A percentile compares a stretch with the other conserved stretches of the same genome.
These are phyloP conservation scores for Patagioenas fasciata DNA, from an alignment of 2,113 vertebrate genomes.

Conservation along the genomic window DNA sequence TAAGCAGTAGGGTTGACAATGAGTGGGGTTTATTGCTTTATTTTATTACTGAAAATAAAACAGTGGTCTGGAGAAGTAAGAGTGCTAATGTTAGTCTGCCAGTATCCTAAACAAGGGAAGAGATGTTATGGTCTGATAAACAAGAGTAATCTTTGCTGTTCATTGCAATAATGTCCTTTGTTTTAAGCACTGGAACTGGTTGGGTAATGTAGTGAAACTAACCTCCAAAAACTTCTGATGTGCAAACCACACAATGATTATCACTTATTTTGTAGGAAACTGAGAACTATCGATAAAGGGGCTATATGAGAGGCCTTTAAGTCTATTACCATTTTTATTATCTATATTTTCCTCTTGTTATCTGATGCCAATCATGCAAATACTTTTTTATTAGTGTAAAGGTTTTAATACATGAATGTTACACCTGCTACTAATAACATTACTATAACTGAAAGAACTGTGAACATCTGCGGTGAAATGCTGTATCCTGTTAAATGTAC, in stretches of 20 bases:
- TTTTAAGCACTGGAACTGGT: background rate
- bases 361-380: background rate
- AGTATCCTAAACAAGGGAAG: background rate
- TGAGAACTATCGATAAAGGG: background rate
- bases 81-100: background rate
- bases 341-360: background rate
- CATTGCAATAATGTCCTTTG: background rate
- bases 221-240: background rate
- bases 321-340: background rate
- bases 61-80: accelerated
- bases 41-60: background rate
- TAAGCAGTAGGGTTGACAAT: background rate
- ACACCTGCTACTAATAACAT: background rate
- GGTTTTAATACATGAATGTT: background rate
- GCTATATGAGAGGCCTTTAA: background rate
- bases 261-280: background rate
- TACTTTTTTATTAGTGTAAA: background rate
- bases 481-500: background rate
- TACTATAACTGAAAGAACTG: background rate
- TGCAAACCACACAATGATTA: background rate
- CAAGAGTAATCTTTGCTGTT: background rate
- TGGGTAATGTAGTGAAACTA: background rate
- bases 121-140: background rate
- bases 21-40: accelerated
- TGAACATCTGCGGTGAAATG: background rate